Evolutionary conservation across 2,113 vertebrate species (phyloP), one percentile per base, ranked within the genome.

Genomic region (Physeter macrocephalus): DNA sequence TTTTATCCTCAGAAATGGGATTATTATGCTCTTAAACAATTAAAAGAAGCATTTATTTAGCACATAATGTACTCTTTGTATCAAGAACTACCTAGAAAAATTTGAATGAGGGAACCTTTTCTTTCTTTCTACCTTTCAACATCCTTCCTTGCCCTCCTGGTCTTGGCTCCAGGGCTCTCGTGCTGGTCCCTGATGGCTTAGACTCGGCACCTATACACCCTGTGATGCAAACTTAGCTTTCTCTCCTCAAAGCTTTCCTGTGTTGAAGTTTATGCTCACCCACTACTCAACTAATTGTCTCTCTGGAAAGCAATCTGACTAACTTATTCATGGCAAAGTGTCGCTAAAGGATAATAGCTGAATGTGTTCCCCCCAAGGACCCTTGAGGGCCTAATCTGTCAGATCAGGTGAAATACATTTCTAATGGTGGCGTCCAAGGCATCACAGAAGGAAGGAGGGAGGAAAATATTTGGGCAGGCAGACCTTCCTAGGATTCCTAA

Each of bases 301-400:
- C 43, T 54, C 67, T 93, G 31, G 88, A 90, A 94, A 89, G 20
- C 49, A 90, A 77, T 78, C 49, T 81, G 77, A 74, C n/a, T 83
- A 88, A 86, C 18, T 86, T 61, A 77, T 57, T 39, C 77, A 75
- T 49, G 66, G 66, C 46, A 89, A 93, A 90, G 74, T 90, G 8
- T 82, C 87, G 59, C 69, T 89, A 75, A 36, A 87, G 41, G 61
- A 90, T 77, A 86, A 59, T 90, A 97, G 72, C 34, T 90, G 86
- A 49, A 88, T 62, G 27, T 57, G 8, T 20, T 80, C 57, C 61
- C 12, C 12, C 43, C 15, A 52, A 93, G 67, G 61, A 77, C 9
- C 3, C 39, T 69, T 36, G 52, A 29, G 12, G 25, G 52, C 29
- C 10, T 57, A 95, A 85, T 81, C 11, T 80, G 64, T 91, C 87